A percentile compares a stretch with the other conserved stretches of the same genome.
Conservation (phyloP, 2,888 invertebrate genomes). For the Morpho helenor region DNA sequence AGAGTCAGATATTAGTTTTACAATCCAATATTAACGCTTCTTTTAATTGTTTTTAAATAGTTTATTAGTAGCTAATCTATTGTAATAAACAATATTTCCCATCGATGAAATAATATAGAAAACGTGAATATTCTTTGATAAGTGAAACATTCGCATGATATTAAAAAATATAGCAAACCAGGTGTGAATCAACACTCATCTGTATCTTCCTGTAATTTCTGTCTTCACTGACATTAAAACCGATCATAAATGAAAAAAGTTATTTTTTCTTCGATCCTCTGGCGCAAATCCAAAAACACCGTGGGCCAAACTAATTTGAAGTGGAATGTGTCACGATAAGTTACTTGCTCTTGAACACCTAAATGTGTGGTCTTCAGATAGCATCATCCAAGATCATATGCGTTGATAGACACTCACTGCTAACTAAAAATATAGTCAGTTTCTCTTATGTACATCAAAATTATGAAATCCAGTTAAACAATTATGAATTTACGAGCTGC, state of each 20-base stretch:
- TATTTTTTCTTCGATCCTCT: slow-evolving; percentile 50
- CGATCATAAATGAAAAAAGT: slow-evolving; percentile 17
- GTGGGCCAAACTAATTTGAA: slow-evolving; percentile 65
- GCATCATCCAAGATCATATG: slow-evolving; percentile 39
- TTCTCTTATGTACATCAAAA: too few species aligned
- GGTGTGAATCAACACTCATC: not conserved
- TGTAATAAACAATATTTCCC: too few species aligned
- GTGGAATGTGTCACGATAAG: slow-evolving; percentile 68
- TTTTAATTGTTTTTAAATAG: too few species aligned
- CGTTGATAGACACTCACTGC: slow-evolving; percentile 32
- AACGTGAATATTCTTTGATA: not conserved
- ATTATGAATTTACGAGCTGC: too few species aligned
- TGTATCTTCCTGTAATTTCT: slow-evolving; percentile 12
- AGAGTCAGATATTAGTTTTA: too few species aligned
- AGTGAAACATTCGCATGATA: not conserved
- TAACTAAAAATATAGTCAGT: not conserved
- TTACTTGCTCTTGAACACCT: slow-evolving; percentile 50
- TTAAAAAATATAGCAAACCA: not conserved
- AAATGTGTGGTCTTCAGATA: slow-evolving; percentile 43
- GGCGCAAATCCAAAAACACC: slow-evolving; percentile 59
- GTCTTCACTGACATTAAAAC: slow-evolving; percentile 17
- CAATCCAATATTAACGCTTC: too few species aligned
- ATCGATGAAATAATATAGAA: too few species aligned
- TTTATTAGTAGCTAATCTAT: too few species aligned
- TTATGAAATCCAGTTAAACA: too few species aligned